Evolutionary conservation across 2,888 invertebrate genomes (phyloP).

Genomic region (Allygus modestus): DNA sequence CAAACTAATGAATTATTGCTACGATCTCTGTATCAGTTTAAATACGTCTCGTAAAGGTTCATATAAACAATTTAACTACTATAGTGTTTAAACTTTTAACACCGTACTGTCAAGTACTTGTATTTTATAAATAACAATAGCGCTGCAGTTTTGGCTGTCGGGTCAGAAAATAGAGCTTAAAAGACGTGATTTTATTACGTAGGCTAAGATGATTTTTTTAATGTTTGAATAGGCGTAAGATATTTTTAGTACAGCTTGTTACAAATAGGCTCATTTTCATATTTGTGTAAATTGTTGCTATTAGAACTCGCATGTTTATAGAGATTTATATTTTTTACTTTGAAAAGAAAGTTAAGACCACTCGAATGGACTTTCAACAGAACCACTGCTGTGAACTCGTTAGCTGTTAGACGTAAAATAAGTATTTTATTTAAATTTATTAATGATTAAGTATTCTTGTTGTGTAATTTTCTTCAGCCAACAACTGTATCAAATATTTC

Average conservation of each 20-base stretch:
- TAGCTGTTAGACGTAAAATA: neutral
- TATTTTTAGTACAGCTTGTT: constrained; percentile 57
- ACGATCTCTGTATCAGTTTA: too few species aligned
- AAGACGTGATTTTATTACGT: constrained; percentile 46
- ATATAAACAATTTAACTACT: too few species aligned
- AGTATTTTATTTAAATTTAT: neutral
- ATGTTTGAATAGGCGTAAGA: constrained; percentile 35
- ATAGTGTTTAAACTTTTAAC: neutral
- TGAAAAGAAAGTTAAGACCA: constrained; percentile 11
- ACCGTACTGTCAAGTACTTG: neutral
- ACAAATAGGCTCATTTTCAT: constrained; percentile 48
- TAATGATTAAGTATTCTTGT: neutral
- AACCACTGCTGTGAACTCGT: constrained; percentile 37
- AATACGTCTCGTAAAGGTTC: too few species aligned
- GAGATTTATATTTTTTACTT: constrained; percentile 34
- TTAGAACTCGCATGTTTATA: constrained; percentile 41
- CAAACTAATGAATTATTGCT: too few species aligned
- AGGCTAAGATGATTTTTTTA: constrained; percentile 35
- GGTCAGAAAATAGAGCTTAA: constrained; percentile 35
- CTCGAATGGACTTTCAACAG: neutral
- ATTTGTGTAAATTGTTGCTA: constrained; percentile 35
- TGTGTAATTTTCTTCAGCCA: neutral
- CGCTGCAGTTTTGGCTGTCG: constrained; percentile 1
- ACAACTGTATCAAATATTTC: neutral
- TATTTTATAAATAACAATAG: neutral